Evolutionary conservation across 2,888 invertebrate genomes (phyloP), one percentile per base, ranked within the genome.

Genomic region (Hetaerina titia): DNA sequence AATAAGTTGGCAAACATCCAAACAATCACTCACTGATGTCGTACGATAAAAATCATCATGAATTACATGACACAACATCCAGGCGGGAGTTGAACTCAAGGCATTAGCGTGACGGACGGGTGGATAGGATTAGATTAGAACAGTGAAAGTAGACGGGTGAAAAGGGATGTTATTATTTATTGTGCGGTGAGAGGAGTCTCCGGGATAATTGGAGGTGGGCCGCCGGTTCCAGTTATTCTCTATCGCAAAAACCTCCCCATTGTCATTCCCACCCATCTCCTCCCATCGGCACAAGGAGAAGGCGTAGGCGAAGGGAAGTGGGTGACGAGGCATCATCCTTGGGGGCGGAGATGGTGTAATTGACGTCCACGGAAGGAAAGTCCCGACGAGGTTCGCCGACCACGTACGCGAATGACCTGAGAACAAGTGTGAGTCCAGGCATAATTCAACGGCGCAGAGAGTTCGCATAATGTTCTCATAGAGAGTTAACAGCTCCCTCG

Each of bases 351-450:
- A 2, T 81, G 81, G 81, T 4, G 25, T 69, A 81, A 81, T 81
- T 81, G 81, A 31, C 81, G 81, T 13, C 11, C 9, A 25, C 5
- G 81, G 25, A 15, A 31, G 22, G 81, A 81, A 81, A 81, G 31
- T 81, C 81, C 81, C 81, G 81, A 81, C 31, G 31, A 81, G 81
- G 81, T 31, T 81, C 81, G 81, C 31, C 81, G 81, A 31, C 31
- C 81, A 31, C 69, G 81, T 25, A 81, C 25, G 81, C 6, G 31
- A 15, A 13, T 31, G 31, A 31, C 5, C 25, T 13, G 81, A 9
- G 25, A 13, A 25, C 5, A 8, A 74, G 9, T n/a, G 31, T 25
- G 81, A 31, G 81, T 31, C 31, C 81, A 25, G 31, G 11, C 31
- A 25, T 81, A 81, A 81, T 81, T 81, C 81, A 9, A 81, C 81